Evolutionary conservation across 2,113 vertebrate species (phyloP).

Genomic region (Hypomesus transpacificus): DNA sequence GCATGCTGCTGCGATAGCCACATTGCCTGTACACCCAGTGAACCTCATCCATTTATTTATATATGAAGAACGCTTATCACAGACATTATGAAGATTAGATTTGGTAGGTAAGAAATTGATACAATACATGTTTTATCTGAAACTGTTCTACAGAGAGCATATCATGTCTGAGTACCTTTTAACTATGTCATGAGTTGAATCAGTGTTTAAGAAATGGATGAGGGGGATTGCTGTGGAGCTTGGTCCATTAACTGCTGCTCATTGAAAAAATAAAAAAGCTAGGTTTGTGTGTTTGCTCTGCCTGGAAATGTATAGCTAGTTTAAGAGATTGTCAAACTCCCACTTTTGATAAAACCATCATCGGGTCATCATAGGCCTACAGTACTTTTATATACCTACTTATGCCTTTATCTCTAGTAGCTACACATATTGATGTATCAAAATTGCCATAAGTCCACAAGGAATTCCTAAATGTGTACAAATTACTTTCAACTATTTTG

Average conservation of each 20-base stretch:
- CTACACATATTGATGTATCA: slow-evolving; percentile 6
- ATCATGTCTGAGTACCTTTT: slow-evolving; percentile 39
- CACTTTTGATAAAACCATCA: slow-evolving; percentile 35
- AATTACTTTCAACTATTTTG: slow-evolving; percentile 25
- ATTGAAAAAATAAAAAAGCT: slow-evolving; percentile 42
- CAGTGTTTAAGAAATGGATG: slow-evolving; percentile 38
- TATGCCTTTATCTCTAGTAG: slow-evolving; percentile 20
- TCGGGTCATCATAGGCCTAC: slow-evolving; percentile 43
- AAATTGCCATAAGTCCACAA: slow-evolving; percentile 16
- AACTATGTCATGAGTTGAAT: slow-evolving; percentile 24
- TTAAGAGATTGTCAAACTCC: slow-evolving; percentile 39
- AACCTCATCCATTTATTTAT: slow-evolving; percentile 28
- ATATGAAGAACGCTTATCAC: slow-evolving; percentile 39
- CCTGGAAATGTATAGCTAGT: slow-evolving; percentile 42
- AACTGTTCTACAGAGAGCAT: slow-evolving; percentile 11
- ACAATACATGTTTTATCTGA: slow-evolving; percentile 17
- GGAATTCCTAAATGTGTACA: not conserved
- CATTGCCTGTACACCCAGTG: slow-evolving; percentile 11
- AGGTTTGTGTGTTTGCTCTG: slow-evolving; percentile 34
- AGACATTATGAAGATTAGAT: slow-evolving; percentile 20
- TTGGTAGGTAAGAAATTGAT: slow-evolving; percentile 4
- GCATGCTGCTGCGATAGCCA: slow-evolving; percentile 36
- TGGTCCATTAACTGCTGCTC: slow-evolving; percentile 52
- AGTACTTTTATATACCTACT: slow-evolving; percentile 22
- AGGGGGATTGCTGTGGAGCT: slow-evolving; percentile 28